Evolutionary conservation across 2,797 vertebrate genomes (phyloP).

Genomic region (Eupleurogrammus muticus): DNA sequence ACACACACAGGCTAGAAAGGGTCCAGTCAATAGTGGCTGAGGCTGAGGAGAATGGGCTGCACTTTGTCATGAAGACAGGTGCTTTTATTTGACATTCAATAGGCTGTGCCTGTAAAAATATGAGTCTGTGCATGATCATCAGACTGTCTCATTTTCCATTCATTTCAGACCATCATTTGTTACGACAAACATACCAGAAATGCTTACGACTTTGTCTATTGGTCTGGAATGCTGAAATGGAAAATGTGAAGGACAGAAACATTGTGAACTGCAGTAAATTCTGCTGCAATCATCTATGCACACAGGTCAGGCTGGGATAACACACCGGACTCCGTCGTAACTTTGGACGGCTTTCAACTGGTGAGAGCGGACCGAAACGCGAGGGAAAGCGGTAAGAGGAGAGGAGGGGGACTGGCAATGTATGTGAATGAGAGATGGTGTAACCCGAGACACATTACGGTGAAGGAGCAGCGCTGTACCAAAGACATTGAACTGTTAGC

Average conservation of each 20-base stretch:
- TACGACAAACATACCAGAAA: conserved; percentile 62
- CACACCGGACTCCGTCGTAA: no score
- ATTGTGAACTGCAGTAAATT: conserved; percentile 42
- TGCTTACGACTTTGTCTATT: conserved; percentile 58
- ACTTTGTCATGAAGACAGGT: conserved; percentile 87
- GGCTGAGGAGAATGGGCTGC: conserved; percentile 77
- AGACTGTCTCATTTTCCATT: conserved; percentile 81
- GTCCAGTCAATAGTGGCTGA: conserved; percentile 59
- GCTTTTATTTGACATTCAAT: conserved; percentile 87
- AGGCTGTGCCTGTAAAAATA: conserved; percentile 83
- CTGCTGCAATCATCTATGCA: conserved; percentile 34
- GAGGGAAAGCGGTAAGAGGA: no score
- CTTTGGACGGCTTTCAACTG: no score
- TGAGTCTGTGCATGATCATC: conserved; percentile 80
- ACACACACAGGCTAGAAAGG: conserved; percentile 68
- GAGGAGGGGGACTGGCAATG: no score
- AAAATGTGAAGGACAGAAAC: conserved; percentile 43
- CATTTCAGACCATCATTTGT: conserved; percentile 79
- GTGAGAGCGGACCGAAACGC: no score
- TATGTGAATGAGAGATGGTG: no score
- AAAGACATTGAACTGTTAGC: no score
- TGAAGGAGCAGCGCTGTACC: no score
- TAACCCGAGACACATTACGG: no score
- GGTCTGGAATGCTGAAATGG: conserved; percentile 56
- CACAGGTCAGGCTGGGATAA: conserved; percentile 39